These are phyloP conservation scores for Theocolax elegans DNA, from an alignment of 1,140 invertebrate genomes.

Conservation along the genomic window DNA sequence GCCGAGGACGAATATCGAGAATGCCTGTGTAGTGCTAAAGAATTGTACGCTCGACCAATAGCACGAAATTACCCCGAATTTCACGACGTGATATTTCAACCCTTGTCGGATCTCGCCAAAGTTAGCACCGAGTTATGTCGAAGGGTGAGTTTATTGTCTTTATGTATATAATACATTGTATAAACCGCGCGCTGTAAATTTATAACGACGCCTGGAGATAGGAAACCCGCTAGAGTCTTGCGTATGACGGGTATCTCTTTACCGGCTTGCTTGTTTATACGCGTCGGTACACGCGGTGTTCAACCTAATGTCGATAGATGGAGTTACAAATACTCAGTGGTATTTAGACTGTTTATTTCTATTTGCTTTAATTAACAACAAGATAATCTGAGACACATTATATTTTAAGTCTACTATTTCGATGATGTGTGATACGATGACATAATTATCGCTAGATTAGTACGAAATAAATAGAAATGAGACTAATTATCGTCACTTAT, in stretches of 20 bases:
- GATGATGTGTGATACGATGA: too few species aligned
- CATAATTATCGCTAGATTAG: too few species aligned
- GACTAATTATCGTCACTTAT: too few species aligned
- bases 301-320: not conserved
- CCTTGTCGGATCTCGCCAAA: constrained; percentile 65
- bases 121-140: constrained; percentile 64
- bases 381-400: too few species aligned
- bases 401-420: too few species aligned
- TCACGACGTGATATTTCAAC: constrained; percentile 68
- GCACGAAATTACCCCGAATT: constrained; percentile 64
- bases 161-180: too few species aligned
- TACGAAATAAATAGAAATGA: too few species aligned
- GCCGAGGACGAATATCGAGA: constrained; percentile 67
- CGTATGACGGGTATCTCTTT: not conserved
- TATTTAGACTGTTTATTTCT: too few species aligned
- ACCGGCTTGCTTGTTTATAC: not conserved
- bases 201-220: not conserved
- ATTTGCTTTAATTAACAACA: too few species aligned
- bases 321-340: too few species aligned
- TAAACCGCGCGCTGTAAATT: too few species aligned
- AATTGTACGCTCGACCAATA: constrained; percentile 68
- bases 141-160: constrained; percentile 66
- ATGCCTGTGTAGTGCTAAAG: constrained; percentile 64
- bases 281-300: not conserved
- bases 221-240: not conserved